phyloP scores from a whole-genome alignment of 2,113 vertebrate genomes.

The Terrapene triunguis region DNA sequence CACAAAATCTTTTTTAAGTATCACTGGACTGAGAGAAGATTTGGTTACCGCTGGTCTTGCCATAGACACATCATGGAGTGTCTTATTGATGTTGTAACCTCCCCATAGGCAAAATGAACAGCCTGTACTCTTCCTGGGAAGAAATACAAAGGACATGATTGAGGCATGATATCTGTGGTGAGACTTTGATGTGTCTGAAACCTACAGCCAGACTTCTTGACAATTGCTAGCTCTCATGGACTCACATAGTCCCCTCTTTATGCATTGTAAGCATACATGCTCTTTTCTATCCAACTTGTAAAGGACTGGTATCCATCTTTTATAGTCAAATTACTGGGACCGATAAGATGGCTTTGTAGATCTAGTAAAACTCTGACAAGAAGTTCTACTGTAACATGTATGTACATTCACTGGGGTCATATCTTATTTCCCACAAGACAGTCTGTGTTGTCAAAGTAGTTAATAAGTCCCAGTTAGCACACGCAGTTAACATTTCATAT shows the following conservation, averaged over 20 bases:
- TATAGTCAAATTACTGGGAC: background rate
- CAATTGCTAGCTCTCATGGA: background rate
- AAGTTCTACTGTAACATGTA: background rate
- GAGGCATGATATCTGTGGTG: background rate
- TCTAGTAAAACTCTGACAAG: background rate
- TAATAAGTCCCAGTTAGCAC: background rate
- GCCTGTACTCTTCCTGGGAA: background rate
- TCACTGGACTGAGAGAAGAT: background rate
- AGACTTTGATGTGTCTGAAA: background rate
- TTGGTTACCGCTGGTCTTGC: background rate
- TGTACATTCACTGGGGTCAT: background rate
- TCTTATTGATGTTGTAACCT: background rate
- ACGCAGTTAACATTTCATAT: background rate
- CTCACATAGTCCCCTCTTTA: background rate
- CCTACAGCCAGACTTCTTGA: background rate
- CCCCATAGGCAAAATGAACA: background rate
- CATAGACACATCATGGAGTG: fast-evolving
- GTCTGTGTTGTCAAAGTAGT: background rate
- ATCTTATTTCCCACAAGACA: background rate
- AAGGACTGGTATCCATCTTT: background rate
- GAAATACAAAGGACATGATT: background rate
- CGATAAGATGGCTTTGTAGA: fast-evolving
- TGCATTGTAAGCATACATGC: background rate
- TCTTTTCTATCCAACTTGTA: background rate
- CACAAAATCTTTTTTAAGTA: background rate